Evolutionary conservation across 2,888 invertebrate genomes (phyloP).

Genomic region (Flexamia atlantica): DNA sequence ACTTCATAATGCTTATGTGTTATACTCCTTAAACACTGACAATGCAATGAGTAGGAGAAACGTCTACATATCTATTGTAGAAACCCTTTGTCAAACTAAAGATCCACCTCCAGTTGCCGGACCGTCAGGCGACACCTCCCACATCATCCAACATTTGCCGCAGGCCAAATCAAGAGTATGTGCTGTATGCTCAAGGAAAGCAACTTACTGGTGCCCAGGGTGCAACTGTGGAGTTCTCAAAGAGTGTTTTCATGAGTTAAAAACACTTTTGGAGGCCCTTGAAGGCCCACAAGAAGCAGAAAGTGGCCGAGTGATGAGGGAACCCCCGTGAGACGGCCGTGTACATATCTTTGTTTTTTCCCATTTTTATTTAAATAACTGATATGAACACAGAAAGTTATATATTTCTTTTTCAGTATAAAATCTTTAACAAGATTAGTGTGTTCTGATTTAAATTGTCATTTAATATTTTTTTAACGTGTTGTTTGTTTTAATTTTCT

Average conservation of each 20-base stretch:
- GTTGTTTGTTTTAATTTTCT: background rate
- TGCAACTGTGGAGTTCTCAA: slow-evolving; percentile 1
- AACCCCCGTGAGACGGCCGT: background rate
- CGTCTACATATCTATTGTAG: slow-evolving; percentile 3
- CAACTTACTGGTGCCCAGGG: slow-evolving; percentile 49
- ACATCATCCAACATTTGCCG: background rate
- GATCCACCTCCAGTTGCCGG: background rate
- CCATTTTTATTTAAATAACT: background rate
- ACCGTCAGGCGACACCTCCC: background rate
- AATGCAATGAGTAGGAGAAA: slow-evolving; percentile 20
- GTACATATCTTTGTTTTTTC: background rate
- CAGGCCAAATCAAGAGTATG: background rate
- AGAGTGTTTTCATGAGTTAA: slow-evolving; percentile 19
- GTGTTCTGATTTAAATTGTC: background rate
- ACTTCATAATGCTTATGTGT: slow-evolving; percentile 13
- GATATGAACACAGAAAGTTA: background rate
- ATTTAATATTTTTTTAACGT: background rate
- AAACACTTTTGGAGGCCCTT: slow-evolving; percentile 46
- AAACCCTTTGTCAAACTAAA: background rate
- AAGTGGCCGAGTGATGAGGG: background rate
- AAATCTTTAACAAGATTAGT: background rate
- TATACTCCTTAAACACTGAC: slow-evolving; percentile 40
- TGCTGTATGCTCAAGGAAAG: background rate
- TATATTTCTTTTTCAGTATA: background rate
- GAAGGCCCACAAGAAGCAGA: background rate